Evolutionary conservation across 2,113 vertebrate genomes (phyloP), one percentile per base, ranked within the genome.

Genomic region (Chaetodon trifascialis): DNA sequence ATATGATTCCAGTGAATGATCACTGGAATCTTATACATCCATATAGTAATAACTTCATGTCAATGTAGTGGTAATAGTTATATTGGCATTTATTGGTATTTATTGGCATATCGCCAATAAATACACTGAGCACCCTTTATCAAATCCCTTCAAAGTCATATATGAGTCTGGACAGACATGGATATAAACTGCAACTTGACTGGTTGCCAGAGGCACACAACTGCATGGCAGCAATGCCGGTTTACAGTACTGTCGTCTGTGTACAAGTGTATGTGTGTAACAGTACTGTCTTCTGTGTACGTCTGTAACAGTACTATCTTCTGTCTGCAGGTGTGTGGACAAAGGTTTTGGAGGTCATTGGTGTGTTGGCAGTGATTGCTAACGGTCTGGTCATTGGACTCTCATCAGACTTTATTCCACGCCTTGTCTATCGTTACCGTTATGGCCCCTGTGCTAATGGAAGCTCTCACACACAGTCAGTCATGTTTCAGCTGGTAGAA

Each of bases 361-460:
- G 98, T 0, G 97, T 94, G 77, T 87, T 99, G 92, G 97, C 98
- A 0, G 98, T 99, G 85, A 99, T 98, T 0, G 95, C 96, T 74
- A 99, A 99, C 0, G 98, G 97, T 0, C 91, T 99, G 84, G 96
- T 99, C 75, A 99, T 99, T 0, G 96, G 98, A 42, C 92, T 98
- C 88, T 95, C 98, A 0, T 99, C 98, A 0, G 96, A 99, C 88
- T 99, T 99, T 89, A 96, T 99, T 51, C 98, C 98, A 0, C 77
- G 97, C 0, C 85, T 97, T 4, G 95, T 98, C 56, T 99, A 99
- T 89, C 96, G 94, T 79, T 97, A 98, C 85, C 92, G 12, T 0
- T 97, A 96, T 0, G 95, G 98, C 51, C 97, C 97, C 0, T 99
- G 98, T 63, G 16, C 23, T 0, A 76, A 2, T 0, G 88, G 83